Evolutionary conservation across 2,113 vertebrate species (phyloP).

Genomic region (Ovis canadensis): DNA sequence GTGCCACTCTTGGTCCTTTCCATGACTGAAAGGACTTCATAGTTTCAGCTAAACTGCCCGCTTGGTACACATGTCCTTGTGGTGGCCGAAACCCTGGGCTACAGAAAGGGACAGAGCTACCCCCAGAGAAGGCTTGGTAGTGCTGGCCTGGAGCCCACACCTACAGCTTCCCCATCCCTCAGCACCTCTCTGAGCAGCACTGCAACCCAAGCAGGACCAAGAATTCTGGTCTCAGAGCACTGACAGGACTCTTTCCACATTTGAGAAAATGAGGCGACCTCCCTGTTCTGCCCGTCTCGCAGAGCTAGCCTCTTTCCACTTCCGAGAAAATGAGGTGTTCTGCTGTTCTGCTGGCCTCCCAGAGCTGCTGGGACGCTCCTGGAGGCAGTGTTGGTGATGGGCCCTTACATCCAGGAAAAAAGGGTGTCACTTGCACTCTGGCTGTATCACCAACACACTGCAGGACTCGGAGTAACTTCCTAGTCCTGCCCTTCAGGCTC

Average conservation of each 20-base stretch:
- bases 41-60: background rate
- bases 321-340: background rate
- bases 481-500: background rate
- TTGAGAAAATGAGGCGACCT: background rate
- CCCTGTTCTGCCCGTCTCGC: background rate
- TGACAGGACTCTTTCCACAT: background rate
- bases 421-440: fast-evolving
- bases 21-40: background rate
- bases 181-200: background rate
- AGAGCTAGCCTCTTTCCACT: background rate
- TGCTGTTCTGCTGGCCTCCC: background rate
- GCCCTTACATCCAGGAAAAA: background rate
- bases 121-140: background rate
- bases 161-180: background rate
- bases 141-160: background rate
- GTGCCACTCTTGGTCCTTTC: background rate
- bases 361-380: background rate
- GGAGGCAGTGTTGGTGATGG: background rate
- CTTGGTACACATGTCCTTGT: background rate
- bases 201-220: background rate
- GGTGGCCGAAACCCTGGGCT: background rate
- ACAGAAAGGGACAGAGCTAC: background rate
- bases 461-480: background rate
- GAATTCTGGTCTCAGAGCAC: background rate
- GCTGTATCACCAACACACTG: background rate